These are phyloP conservation scores for Nylanderia fulva DNA, from an alignment of 1,140 invertebrate species.

Conservation along the genomic window DNA sequence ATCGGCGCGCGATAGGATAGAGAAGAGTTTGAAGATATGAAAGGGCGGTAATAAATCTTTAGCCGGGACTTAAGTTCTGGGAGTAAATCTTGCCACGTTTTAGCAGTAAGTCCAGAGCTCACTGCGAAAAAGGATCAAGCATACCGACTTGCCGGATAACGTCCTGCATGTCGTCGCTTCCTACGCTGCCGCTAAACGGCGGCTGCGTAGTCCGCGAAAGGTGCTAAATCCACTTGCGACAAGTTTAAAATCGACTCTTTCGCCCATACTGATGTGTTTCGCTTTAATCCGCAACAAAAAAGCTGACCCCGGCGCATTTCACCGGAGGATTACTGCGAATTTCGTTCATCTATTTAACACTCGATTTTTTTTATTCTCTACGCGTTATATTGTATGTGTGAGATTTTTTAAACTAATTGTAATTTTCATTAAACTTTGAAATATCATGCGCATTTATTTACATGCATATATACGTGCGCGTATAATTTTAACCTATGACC, in stretches of 20 bases:
- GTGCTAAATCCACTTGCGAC: slow-evolving; percentile 83
- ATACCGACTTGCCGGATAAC: slow-evolving; percentile 79
- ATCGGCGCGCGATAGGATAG: slow-evolving; percentile 57
- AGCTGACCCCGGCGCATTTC: not conserved
- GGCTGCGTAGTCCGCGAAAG: slow-evolving; percentile 74
- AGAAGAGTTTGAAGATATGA: slow-evolving; percentile 71
- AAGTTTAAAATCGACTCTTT: slow-evolving; percentile 82
- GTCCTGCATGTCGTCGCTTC: slow-evolving; percentile 71
- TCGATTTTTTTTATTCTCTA: not conserved
- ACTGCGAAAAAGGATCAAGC: slow-evolving; percentile 83
- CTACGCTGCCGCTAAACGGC: slow-evolving; percentile 46
- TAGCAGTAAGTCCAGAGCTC: slow-evolving; percentile 85
- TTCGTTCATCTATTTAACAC: slow-evolving; percentile 8
- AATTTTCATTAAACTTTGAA: not conserved
- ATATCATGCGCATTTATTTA: not conserved
- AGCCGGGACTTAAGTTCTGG: slow-evolving; percentile 83
- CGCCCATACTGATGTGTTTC: slow-evolving; percentile 79
- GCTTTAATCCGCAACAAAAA: slow-evolving; percentile 49
- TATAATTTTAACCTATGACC: not conserved
- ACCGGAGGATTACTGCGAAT: slow-evolving; percentile 18
- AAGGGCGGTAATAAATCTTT: slow-evolving; percentile 81
- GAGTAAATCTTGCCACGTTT: slow-evolving; percentile 86
- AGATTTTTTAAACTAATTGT: not conserved
- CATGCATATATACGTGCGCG: not conserved
- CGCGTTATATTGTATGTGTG: not conserved